Conservation (phyloP, 2,797 vertebrate genomes). For the Phoebastria nigripes region DNA sequence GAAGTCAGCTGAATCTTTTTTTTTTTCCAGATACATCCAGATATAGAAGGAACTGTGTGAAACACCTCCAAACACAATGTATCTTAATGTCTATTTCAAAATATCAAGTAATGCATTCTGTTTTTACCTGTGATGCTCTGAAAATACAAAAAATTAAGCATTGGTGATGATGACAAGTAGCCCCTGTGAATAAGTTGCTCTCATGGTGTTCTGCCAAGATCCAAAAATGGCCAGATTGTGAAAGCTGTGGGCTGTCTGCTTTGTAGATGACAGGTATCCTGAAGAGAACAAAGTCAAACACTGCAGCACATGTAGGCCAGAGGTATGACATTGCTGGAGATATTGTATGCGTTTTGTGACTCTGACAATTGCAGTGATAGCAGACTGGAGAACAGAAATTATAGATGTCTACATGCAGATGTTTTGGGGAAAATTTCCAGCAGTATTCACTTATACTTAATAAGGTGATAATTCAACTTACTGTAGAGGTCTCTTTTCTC, state of each 20-base stretch:
- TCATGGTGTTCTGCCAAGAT: slow-evolving; percentile 1
- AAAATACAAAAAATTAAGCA: background rate
- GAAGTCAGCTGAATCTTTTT: background rate
- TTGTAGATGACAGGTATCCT: slow-evolving; percentile 4
- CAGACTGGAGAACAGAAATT: background rate
- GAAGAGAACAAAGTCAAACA: slow-evolving; percentile 25
- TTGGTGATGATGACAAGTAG: background rate
- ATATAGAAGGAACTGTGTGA: background rate
- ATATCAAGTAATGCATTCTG: background rate
- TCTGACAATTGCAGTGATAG: background rate
- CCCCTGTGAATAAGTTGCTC: background rate
- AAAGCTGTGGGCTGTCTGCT: slow-evolving; percentile 18
- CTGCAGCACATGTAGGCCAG: background rate
- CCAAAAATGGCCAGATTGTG: slow-evolving; percentile 16
- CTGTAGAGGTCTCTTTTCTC: background rate
- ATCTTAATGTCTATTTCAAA: background rate
- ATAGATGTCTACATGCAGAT: background rate
- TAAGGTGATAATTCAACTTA: background rate
- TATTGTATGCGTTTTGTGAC: background rate
- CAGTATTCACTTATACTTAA: background rate
- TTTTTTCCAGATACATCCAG: background rate
- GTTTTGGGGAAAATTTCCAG: background rate
- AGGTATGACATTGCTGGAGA: background rate
- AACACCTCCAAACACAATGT: background rate
- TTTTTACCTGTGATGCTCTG: background rate